These are phyloP conservation scores for Drosophila murphyi DNA, from an alignment of 1,140 invertebrate species.

Conservation along the genomic window DNA sequence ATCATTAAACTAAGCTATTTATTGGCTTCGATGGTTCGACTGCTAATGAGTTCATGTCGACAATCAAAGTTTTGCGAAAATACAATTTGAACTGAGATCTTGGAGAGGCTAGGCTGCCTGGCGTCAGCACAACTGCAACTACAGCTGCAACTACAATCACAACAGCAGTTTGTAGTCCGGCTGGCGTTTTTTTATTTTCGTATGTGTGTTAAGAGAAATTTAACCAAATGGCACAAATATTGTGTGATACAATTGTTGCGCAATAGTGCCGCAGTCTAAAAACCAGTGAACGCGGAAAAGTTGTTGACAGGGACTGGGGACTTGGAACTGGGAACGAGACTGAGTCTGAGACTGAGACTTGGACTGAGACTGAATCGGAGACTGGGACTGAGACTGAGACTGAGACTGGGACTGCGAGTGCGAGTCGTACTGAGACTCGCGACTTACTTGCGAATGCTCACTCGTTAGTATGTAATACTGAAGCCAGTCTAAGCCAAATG, in stretches of 20 bases:
- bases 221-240: conserved; percentile 80
- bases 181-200: not conserved
- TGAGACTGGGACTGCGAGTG: conserved; percentile 37
- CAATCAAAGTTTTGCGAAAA: conserved; percentile 24
- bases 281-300: conserved; percentile 49
- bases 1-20: no score
- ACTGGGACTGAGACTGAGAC: not conserved
- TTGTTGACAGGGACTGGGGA: conserved; percentile 21
- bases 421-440: not conserved
- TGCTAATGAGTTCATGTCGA: conserved; percentile 28
- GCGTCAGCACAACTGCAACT: not conserved
- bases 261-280: conserved; percentile 53
- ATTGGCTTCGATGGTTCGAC: conserved; percentile 1
- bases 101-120: not conserved
- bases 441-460: conserved; percentile 53
- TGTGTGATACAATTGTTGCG: conserved; percentile 77
- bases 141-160: not conserved
- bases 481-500: conserved; percentile 78
- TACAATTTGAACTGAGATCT: conserved; percentile 30
- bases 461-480: conserved; percentile 44
- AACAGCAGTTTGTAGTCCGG: not conserved
- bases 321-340: conserved; percentile 30
- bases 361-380: not conserved
- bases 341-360: conserved; percentile 26
- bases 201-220: conserved; percentile 74